These are phyloP conservation scores for Drosophila peninsularis DNA, from an alignment of 2,888 invertebrate species.

Conservation along the genomic window DNA sequence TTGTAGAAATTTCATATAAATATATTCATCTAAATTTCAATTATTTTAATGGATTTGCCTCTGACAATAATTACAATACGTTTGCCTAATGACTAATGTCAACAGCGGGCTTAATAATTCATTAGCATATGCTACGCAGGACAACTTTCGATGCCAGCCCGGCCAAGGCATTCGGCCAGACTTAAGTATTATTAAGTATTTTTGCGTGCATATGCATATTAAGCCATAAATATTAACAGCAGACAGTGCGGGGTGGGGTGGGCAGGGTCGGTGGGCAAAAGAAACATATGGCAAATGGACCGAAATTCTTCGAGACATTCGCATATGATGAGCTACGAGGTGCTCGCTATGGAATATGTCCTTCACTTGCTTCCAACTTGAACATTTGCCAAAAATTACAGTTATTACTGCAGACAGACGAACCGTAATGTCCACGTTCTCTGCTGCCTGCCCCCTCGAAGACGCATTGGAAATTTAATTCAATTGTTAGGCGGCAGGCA, in stretches of 20 bases:
- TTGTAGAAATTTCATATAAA: background rate
- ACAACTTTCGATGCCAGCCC: conserved; percentile 29
- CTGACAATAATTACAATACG: conserved; percentile 26
- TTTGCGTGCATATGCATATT: conserved; percentile 64
- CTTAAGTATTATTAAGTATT: conserved; percentile 58
- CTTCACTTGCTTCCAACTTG: conserved; percentile 23
- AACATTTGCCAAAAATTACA: conserved; percentile 78
- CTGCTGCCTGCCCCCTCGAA: conserved; percentile 16
- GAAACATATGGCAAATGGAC: conserved; percentile 53
- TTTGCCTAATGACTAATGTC: conserved; percentile 47
- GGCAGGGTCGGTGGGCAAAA: background rate
- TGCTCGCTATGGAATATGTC: conserved; percentile 2
- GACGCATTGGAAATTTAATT: conserved; percentile 78
- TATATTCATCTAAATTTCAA: conserved; percentile 2
- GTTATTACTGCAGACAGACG: conserved; percentile 77
- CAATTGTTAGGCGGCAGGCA: conserved; percentile 72
- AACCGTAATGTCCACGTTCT: conserved; percentile 44
- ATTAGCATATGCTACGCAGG: conserved; percentile 50
- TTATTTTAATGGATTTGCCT: conserved; percentile 7
- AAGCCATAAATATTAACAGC: conserved; percentile 70
- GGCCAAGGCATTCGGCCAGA: conserved; percentile 30
- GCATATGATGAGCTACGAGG: conserved; percentile 44
- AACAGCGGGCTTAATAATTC: conserved; percentile 62
- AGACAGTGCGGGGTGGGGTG: conserved; percentile 8
- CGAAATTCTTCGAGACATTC: conserved; percentile 46